Base-by-base conservation (phyloP, 2,113 vertebrate genomes). In the Alaudala cheleensis region DNA sequence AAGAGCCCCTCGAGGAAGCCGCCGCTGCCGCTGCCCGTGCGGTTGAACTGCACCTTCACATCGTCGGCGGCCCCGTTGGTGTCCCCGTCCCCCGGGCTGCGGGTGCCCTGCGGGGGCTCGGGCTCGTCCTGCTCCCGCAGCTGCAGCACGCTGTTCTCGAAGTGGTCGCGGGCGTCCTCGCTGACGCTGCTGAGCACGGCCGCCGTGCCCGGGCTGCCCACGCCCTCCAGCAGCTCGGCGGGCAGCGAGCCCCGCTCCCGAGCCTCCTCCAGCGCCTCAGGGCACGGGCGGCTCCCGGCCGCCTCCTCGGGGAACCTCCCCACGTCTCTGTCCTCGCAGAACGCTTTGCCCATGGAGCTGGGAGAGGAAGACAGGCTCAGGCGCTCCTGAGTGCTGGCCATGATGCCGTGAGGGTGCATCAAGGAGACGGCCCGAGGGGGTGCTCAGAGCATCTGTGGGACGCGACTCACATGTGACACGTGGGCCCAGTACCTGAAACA, bases 1-100 rank as follows among this genome's bases (percentile, higher is more conserved):
- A 99, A 99, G 7, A 99, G 98, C 40, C 99, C 99, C 95, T 99
- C 99, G 4, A 99, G 98, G 96, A 99, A 99, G n/a, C 99, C 99
- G 1, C 99, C 97, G 2, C 98, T 98, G 87, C 98, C 97, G 0
- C 98, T 98, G 77, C 99, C 98, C 0, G 98, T 98, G 91, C 99
- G 98, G 71, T 98, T 99, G 92, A 99, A 99, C 97, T 99, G 99
- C 42, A 99, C 98, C 97, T 99, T 99, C 83, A 99, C 98, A n/a
- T 99, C 99, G 6, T 99, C 99, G 0, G 20, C 84, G 72, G 97
- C 96, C 0, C 93, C 83, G 88, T 95, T 80, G 83, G 86, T 95
- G n/a, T 98, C 98, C 23, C 98, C 98, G 6, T 98, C 98, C 80
- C 97, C 88, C 1, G 98, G 94, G 33, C 95, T 98, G 39, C 86